Conservation (phyloP, 2,888 invertebrate species). For the Dasysyrphus tricinctus region DNA sequence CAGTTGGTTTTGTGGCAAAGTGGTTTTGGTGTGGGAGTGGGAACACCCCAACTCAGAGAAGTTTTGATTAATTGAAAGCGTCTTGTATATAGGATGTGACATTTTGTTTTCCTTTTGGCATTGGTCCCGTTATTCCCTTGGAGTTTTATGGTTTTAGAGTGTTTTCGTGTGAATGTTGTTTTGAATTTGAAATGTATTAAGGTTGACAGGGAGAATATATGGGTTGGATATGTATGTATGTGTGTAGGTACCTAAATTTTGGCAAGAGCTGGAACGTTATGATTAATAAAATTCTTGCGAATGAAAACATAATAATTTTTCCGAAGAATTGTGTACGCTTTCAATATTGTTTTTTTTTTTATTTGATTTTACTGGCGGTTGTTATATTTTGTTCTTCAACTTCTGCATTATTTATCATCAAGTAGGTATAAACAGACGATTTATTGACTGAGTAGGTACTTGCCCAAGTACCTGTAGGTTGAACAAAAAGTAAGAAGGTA, state of each 20-base stretch:
- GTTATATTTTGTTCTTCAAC: background rate
- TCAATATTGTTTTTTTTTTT: too few relatives aligned
- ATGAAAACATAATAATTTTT: conserved; percentile 4
- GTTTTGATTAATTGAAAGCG: conserved; percentile 73
- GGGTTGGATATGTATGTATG: too few relatives aligned
- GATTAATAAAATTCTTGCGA: conserved; percentile 32
- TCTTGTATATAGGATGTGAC: conserved; percentile 67
- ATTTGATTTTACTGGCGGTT: background rate
- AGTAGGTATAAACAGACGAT: background rate
- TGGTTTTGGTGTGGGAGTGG: conserved; percentile 15
- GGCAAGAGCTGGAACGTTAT: background rate
- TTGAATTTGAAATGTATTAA: conserved; percentile 35
- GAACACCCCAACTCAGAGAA: conserved; percentile 8
- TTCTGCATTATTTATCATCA: background rate
- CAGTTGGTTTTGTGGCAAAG: conserved; percentile 13
- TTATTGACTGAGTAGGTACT: background rate
- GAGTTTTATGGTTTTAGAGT: conserved; percentile 6
- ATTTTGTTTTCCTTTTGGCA: conserved; percentile 50
- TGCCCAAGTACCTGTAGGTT: too few relatives aligned
- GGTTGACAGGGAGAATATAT: conserved; percentile 37
- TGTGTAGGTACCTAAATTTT: background rate
- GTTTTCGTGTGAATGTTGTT: conserved; percentile 14
- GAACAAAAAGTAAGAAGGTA: too few relatives aligned
- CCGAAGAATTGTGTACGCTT: too few relatives aligned
- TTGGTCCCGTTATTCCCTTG: conserved; percentile 19